Base-by-base conservation (phyloP, 1,140 invertebrate genomes). In the Luehdorfia chinensis region DNA sequence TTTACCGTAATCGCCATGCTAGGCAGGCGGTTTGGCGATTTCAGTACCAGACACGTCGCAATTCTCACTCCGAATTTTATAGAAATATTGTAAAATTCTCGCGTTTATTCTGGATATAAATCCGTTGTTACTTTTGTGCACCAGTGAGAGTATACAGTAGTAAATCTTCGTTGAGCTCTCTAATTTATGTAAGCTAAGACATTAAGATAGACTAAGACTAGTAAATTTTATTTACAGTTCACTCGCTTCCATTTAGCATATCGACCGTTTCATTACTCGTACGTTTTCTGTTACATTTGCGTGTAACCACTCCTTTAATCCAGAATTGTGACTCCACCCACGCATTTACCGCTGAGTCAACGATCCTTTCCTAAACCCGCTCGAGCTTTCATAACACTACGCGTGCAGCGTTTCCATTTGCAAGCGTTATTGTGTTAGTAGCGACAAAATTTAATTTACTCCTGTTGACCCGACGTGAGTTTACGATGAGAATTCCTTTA, bases 361-460 rank as follows among this genome's bases (percentile, higher is more conserved):
- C 43, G 59, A 52, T 59, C 52, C 50, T 41, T 52, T 55, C 50
- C 54, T 34, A 48, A 52, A 47, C 47, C n/a, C n/a, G n/a, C n/a
- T n/a, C n/a, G n/a, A n/a, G 49, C 39, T 64, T 60, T 55, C 47
- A 39, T 50, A 49, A 57, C 50, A 55, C 47, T 39, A 39, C 6
- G 18, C 23, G n/a, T n/a, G n/a, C n/a, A n/a, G n/a, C n/a, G n/a
- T 49, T 45, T 43, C 37, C 48, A 50, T 54, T 54, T 51, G 47
- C 45, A 47, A 9, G 6, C 36, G 33, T 49, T 51, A 30, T 57
- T 50, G 41, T 50, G 39, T 41, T 52, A 53, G 18, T 31, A 27
- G 41, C 19, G 31, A 37, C 43, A 33, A 47, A 63, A 59, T 59
- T 55, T 47, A 67, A 67, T 70, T 55, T 62, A 48, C 66, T 61